phyloP scores from a whole-genome alignment of 2,113 vertebrate species.

The Mesocricetus auratus region DNA sequence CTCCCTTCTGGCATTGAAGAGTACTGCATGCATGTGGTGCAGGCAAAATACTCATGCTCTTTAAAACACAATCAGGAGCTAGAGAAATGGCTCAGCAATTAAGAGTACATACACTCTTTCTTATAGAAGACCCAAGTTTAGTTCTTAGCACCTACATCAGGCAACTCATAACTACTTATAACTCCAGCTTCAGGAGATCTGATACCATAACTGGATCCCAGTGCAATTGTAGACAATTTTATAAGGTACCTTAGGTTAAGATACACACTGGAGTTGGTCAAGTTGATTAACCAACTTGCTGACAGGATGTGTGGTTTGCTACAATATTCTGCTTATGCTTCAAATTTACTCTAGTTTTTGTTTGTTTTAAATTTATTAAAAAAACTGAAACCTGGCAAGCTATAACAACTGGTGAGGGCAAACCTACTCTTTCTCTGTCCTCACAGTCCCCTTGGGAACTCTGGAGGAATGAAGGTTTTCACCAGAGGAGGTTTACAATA shows the following conservation, averaged over 20 bases:
- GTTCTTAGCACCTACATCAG: not conserved
- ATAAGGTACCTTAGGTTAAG: not conserved
- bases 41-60: not conserved
- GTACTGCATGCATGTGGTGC: not conserved
- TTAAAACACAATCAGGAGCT: not conserved
- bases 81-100: not conserved
- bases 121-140: not conserved
- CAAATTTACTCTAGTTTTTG: slow-evolving; percentile 45
- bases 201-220: not conserved
- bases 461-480: not conserved
- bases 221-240: not conserved
- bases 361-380: not conserved
- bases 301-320: not conserved
- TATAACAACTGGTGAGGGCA: not conserved
- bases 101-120: not conserved
- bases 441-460: not conserved
- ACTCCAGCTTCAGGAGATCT: not conserved
- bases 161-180: not conserved
- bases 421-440: not conserved
- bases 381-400: slow-evolving; percentile 21
- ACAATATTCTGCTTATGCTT: not conserved
- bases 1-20: not conserved
- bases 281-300: not conserved
- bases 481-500: slow-evolving; percentile 14
- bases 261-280: not conserved